Evolutionary conservation across 2,888 invertebrate genomes (phyloP), one percentile per base, ranked within the genome.

Genomic region (Phalera bucephala): DNA sequence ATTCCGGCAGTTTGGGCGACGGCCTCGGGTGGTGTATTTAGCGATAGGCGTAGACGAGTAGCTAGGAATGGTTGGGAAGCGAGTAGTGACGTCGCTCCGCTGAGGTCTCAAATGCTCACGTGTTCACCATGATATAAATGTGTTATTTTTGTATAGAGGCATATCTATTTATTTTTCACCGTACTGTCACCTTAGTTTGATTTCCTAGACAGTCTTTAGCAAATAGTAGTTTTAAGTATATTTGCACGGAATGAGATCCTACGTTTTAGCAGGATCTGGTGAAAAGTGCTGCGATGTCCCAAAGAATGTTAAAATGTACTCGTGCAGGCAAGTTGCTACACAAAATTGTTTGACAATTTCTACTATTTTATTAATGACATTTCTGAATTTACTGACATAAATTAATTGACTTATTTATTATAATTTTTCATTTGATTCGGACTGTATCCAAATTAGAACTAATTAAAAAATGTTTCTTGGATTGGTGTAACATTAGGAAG

Each of bases 61-160:
- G 46, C 48, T 49, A 53, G 58, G 43, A 45, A 29, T 31, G 37
- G 51, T 26, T 6, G 2, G n/a, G 32, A 33, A 33, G 49, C 31
- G 31, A n/a, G 25, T 32, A 32, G 45, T 15, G 9, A 30, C 31
- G 48, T 40, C 50, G 46, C 54, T 59, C 66, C 64, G 70, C 57
- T 56, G 59, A 52, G 69, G 66, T 74, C 70, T 71, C 73, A 63
- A 66, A 67, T 72, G 79, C 81, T 86, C 84, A 79, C 74, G 85
- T 87, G 86, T 87, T 88, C 86, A 85, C 78, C 78, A 72, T 75
- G 64, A 76, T 57, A 70, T 75, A 78, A 79, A 81, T 80, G 77
- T 75, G 75, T 86, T 85, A 84, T 85, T 87, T 86, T 86, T 87
- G 79, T 87, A 87, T 85, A 87, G 84, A 86, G 74, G 79, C 80